Evolutionary conservation across 1,140 invertebrate genomes (phyloP).

Genomic region (Drosophila kohkoa): DNA sequence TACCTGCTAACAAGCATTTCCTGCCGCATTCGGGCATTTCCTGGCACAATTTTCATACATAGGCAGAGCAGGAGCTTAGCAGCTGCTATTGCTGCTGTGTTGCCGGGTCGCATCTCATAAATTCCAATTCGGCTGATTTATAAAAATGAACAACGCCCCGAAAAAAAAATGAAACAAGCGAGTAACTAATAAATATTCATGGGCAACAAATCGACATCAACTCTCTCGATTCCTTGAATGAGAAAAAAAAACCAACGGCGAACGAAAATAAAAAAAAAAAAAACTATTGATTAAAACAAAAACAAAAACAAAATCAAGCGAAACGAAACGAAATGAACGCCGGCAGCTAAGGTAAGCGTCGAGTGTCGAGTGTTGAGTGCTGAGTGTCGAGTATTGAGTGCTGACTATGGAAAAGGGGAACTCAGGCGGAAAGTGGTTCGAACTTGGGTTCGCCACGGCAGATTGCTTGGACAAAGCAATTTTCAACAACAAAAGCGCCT

Average conservation of each 20-base stretch:
- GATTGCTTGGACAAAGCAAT: slow-evolving; percentile 34
- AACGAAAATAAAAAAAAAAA: slow-evolving; percentile 36
- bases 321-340: slow-evolving; percentile 19
- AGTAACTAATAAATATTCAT: slow-evolving; percentile 74
- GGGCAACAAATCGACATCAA: slow-evolving; percentile 43
- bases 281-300: slow-evolving; percentile 47
- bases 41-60: slow-evolving; percentile 32
- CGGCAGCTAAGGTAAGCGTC: slow-evolving; percentile 34
- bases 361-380: background rate
- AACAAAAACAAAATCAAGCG: slow-evolving; percentile 8
- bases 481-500: slow-evolving; percentile 38
- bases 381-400: background rate
- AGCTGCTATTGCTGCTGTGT: slow-evolving; percentile 12
- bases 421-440: slow-evolving; percentile 15
- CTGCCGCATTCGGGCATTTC: slow-evolving; percentile 36
- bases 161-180: slow-evolving; percentile 18
- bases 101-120: slow-evolving; percentile 37
- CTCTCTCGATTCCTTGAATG: slow-evolving; percentile 47
- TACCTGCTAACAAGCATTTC: slow-evolving; percentile 72
- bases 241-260: slow-evolving; percentile 10
- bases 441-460: slow-evolving; percentile 16
- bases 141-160: slow-evolving; percentile 75
- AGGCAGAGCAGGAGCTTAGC: background rate
- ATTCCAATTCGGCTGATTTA: slow-evolving; percentile 63
- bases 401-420: background rate